A percentile compares a stretch with the other conserved stretches of the same genome.
These are phyloP conservation scores for Amiota mariae DNA, from an alignment of 2,888 invertebrate genomes.

Conservation along the genomic window DNA sequence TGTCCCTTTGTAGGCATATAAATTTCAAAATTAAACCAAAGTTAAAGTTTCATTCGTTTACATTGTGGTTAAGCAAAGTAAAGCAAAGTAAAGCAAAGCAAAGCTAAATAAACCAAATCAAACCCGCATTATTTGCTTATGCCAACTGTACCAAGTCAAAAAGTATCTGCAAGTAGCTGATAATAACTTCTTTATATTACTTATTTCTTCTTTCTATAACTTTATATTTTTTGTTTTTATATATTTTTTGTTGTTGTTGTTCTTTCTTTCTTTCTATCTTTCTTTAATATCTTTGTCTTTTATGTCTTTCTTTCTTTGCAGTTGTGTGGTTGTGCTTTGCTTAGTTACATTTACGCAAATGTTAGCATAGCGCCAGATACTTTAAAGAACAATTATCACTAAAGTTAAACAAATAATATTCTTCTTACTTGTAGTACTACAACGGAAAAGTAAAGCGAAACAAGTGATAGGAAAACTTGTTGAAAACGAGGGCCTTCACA, in stretches of 20 bases:
- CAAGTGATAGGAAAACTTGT: no score
- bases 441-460: no score
- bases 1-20: conserved; percentile 32
- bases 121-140: conserved; percentile 36
- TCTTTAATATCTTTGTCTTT: background rate
- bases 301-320: no score
- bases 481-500: no score
- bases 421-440: no score
- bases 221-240: background rate
- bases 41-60: conserved; percentile 38
- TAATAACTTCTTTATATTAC: background rate
- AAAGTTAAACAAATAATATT: no score
- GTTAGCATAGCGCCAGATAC: no score
- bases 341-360: no score
- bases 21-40: conserved; percentile 50
- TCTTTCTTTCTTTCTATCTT: background rate
- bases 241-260: background rate
- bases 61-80: background rate
- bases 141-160: conserved; percentile 21
- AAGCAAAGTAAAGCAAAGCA: no score
- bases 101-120: background rate
- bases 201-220: no score
- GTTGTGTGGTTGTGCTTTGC: no score
- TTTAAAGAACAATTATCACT: no score
- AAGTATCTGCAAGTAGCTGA: conserved; percentile 22